Evolutionary conservation across 2,888 invertebrate species (phyloP), one percentile per base, ranked within the genome.

Genomic region (Pelosia muscerda): DNA sequence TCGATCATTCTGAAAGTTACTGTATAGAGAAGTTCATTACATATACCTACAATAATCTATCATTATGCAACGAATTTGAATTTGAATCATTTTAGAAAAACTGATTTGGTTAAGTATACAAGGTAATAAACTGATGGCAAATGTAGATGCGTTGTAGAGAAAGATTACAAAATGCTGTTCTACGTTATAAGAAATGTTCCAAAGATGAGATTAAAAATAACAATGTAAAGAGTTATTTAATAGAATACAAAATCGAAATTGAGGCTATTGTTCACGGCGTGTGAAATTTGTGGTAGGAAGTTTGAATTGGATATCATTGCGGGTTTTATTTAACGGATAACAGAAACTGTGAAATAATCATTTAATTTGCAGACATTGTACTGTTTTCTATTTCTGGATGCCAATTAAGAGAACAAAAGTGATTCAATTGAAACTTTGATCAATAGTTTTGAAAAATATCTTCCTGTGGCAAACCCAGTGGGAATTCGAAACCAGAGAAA

Each of bases 211-310:
- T 59, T 15, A 63, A 70, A 76, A 78, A 66, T 68, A 73, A 64
- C 58, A 70, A 79, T 74, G 75, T 72, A 77, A 70, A 74, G 71
- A 76, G 83, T 82, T 81, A 81, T 81, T 83, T 85, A 84, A 86
- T 84, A 81, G 77, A 76, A 78, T 73, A 75, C 67, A 66, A 75
- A 76, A 81, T 83, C 76, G 80, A 84, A 84, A 86, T 84, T 81
- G 81, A 78, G 74, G 77, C 81, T 82, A 86, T 88, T 87, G 86
- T 88, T 83, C 77, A 79, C 76, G 84, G 76, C 86, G 86, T 88
- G 87, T 85, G 88, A 90, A 89, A 86, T 85, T 79, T 72, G 73
- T 75, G 74, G 68, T 79, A 68, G 71, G 75, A 74, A 77, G 71
- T 79, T 79, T 76, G 78, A 81, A 86, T 86, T 84, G 82, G 75